Evolutionary conservation across 2,113 vertebrate species (phyloP).

Genomic region (Rousettus leschenaultii): DNA sequence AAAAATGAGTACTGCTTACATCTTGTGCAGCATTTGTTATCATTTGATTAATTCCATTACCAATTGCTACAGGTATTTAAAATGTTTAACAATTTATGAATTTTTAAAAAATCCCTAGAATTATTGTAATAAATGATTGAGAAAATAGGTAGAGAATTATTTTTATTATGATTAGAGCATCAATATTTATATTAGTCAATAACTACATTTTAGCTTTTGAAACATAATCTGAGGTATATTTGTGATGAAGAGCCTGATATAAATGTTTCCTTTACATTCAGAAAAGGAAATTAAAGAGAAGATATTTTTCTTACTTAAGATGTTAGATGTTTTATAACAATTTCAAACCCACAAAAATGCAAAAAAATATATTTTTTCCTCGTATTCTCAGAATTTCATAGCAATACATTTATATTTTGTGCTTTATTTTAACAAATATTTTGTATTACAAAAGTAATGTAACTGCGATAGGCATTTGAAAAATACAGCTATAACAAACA

Average conservation of each 20-base stretch:
- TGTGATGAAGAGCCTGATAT: not conserved
- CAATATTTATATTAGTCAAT: not conserved
- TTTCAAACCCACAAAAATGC: not conserved
- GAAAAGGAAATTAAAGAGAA: not conserved
- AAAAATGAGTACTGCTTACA: not conserved
- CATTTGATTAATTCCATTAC: not conserved
- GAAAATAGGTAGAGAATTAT: not conserved
- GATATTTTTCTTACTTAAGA: not conserved
- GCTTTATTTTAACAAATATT: not conserved
- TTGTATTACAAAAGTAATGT: not conserved
- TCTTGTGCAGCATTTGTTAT: not conserved
- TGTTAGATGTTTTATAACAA: not conserved
- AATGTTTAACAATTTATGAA: not conserved
- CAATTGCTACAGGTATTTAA: not conserved
- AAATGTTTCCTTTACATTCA: not conserved
- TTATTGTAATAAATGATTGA: not conserved
- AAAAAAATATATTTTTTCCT: not conserved
- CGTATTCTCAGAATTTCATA: not conserved
- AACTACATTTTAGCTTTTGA: not conserved
- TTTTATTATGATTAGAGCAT: not conserved
- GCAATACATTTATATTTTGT: not conserved
- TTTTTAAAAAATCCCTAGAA: not conserved
- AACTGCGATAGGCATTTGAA: not conserved
- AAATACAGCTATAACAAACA: not conserved
- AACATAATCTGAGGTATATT: not conserved